Conservation (phyloP, 2,888 invertebrate species). For the Cephus runcator region DNA sequence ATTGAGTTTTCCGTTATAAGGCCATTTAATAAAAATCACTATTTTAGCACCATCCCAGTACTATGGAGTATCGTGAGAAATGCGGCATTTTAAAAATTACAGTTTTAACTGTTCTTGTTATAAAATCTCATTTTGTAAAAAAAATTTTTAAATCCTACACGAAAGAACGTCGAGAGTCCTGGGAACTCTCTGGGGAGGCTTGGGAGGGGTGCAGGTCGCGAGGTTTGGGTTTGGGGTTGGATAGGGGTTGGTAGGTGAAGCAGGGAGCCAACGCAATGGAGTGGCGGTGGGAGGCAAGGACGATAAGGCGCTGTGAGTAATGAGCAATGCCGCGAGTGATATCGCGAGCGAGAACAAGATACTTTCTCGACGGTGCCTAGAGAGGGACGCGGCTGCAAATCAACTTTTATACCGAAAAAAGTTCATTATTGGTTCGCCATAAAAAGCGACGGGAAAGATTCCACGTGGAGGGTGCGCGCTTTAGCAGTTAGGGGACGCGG, state of each 20-base stretch:
- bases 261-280: constrained; percentile 37
- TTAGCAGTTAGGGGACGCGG: constrained; percentile 22
- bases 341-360: constrained; percentile 56
- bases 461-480: constrained; percentile 28
- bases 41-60: background rate
- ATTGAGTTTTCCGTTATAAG: too few species aligned
- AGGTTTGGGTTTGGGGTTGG: constrained; percentile 26
- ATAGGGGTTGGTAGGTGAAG: constrained; percentile 31
- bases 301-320: constrained; percentile 64
- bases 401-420: constrained; percentile 62
- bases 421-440: constrained; percentile 65
- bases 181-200: background rate
- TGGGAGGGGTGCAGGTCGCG: background rate
- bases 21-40: too few species aligned
- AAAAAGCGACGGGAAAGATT: constrained; percentile 51
- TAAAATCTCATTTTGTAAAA: background rate
- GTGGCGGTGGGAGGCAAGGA: constrained; percentile 47
- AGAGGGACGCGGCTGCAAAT: constrained; percentile 56
- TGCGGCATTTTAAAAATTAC: background rate
- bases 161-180: background rate
- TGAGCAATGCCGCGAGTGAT: constrained; percentile 65
- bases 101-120: background rate
- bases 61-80: background rate
- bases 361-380: constrained; percentile 34
- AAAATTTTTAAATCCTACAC: background rate